A percentile compares a stretch with the other conserved stretches of the same genome.
These are phyloP conservation scores for Leucopsar rothschildi DNA, from an alignment of 2,113 vertebrate species.

Conservation along the genomic window DNA sequence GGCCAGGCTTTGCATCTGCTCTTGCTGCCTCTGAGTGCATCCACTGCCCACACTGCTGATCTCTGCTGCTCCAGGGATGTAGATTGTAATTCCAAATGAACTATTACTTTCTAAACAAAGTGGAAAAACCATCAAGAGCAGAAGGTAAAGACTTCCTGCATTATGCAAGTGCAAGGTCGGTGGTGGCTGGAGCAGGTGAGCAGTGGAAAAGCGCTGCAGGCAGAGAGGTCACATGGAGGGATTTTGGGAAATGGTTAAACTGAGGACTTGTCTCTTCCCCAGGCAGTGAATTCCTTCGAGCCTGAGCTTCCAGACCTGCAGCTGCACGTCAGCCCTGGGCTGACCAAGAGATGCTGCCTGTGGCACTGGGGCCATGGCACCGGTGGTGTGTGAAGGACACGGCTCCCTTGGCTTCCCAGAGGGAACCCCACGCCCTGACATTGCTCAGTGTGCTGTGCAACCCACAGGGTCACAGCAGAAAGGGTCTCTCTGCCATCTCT, in stretches of 20 bases:
- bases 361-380: rapidly evolving
- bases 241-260: background rate
- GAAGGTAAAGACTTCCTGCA: background rate
- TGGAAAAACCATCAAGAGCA: background rate
- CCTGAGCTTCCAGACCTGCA: background rate
- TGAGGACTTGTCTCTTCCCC: background rate
- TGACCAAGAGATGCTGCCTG: rapidly evolving
- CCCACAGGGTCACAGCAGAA: background rate
- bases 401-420: background rate
- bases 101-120: background rate
- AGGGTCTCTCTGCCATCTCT: rapidly evolving
- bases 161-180: background rate
- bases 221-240: rapidly evolving
- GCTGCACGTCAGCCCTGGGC: background rate
- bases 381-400: background rate
- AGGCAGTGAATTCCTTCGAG: background rate
- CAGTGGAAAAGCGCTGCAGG: background rate
- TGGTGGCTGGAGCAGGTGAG: background rate
- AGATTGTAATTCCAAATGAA: background rate
- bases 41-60: background rate
- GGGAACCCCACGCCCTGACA: background rate
- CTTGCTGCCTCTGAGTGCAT: background rate
- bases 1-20: background rate
- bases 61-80: background rate
- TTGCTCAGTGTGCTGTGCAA: background rate